Conservation (phyloP, 64 coral and sea anemone genomes). For the Montipora cactus region DNA sequence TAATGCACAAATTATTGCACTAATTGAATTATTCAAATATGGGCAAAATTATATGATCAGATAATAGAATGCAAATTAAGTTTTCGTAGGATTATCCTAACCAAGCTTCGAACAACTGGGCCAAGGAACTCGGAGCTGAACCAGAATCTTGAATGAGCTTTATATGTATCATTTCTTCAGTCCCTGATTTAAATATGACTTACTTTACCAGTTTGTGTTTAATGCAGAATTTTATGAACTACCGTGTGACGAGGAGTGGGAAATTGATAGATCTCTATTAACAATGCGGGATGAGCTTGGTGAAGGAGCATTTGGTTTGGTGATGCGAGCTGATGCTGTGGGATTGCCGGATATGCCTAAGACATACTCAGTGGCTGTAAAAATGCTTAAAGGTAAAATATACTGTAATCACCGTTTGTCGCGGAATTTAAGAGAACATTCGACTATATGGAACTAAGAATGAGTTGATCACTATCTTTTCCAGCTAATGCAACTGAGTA, state of each 20-base stretch:
- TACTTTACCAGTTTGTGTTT: not conserved
- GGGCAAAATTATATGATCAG: no score
- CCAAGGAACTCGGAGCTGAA: no score
- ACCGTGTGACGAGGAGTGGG: slow-evolving; percentile 92
- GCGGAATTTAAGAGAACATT: not conserved
- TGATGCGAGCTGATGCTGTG: slow-evolving; percentile 89
- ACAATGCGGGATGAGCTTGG: slow-evolving; percentile 92
- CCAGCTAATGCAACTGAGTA: slow-evolving; percentile 92
- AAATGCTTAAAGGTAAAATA: slow-evolving; percentile 93
- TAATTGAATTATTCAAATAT: no score
- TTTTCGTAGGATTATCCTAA: no score
- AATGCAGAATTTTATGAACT: slow-evolving; percentile 74
- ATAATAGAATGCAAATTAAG: no score
- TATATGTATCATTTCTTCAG: no score
- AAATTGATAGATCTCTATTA: slow-evolving; percentile 91
- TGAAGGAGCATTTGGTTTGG: slow-evolving; percentile 97
- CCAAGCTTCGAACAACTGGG: no score
- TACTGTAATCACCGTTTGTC: not conserved
- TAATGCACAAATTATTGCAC: no score
- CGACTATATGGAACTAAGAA: not conserved
- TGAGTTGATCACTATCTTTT: not conserved
- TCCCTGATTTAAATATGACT: not conserved
- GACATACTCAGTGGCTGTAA: slow-evolving; percentile 81
- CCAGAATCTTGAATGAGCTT: no score
- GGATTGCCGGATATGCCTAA: slow-evolving; percentile 66